Conservation (phyloP, 2,888 invertebrate species). For the Pseudococcus longispinus region DNA sequence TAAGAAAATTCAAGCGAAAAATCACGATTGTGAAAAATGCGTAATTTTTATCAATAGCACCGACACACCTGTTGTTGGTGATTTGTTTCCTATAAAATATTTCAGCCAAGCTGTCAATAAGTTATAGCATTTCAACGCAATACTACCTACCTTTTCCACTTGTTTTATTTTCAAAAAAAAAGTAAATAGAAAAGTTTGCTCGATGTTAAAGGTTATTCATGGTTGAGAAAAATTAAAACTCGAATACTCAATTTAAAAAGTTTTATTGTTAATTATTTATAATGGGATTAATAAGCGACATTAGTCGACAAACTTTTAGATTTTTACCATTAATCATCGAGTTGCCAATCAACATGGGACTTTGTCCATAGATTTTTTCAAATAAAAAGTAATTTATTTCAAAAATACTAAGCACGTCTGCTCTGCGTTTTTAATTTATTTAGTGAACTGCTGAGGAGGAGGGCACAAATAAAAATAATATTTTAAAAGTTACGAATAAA, state of each 20-base stretch:
- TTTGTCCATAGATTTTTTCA: neutral
- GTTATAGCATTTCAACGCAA: neutral
- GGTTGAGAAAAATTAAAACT: neutral
- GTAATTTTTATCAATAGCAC: neutral
- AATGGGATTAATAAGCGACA: constrained; percentile 3
- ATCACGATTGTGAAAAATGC: neutral
- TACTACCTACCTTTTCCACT: neutral
- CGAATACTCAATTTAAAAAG: neutral
- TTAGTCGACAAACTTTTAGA: constrained; percentile 5
- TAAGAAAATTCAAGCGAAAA: neutral
- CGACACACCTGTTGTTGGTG: neutral
- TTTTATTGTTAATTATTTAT: constrained; percentile 21
- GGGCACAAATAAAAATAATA: too few species aligned
- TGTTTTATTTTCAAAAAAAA: neutral
- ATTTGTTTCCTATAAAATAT: neutral
- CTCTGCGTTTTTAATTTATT: too few species aligned
- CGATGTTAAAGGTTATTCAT: neutral
- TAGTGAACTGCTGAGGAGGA: too few species aligned
- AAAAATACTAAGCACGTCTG: too few species aligned
- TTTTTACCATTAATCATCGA: neutral
- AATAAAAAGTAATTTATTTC: neutral
- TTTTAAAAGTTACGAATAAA: too few species aligned
- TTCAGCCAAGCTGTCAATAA: constrained; percentile 4
- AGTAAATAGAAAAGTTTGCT: neutral
- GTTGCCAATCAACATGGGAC: neutral